These are phyloP conservation scores for Trissolcus brochymenae DNA, from an alignment of 2,888 invertebrate genomes.

Conservation along the genomic window DNA sequence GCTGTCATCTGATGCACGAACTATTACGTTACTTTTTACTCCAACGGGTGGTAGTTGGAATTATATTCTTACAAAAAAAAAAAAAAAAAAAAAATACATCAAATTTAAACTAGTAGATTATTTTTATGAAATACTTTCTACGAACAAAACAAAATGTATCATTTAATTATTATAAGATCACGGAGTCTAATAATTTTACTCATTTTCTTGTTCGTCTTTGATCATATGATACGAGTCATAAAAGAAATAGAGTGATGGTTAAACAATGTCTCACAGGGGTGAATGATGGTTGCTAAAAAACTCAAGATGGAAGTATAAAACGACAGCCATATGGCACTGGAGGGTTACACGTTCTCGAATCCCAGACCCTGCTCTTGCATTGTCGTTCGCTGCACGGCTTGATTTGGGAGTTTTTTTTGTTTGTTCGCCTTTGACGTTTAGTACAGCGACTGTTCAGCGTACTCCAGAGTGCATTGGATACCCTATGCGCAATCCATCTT, in stretches of 20 bases:
- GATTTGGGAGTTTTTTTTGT: slow-evolving; percentile 34
- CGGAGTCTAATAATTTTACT: slow-evolving; percentile 4
- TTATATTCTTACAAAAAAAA: too few relatives aligned
- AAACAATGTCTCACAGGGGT: slow-evolving; percentile 34
- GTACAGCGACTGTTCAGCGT: background rate
- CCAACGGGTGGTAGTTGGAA: too few relatives aligned
- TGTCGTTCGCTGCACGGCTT: slow-evolving; percentile 37
- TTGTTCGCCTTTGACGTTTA: slow-evolving; percentile 54
- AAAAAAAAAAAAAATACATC: too few relatives aligned
- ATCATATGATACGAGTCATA: slow-evolving; percentile 39
- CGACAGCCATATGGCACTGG: slow-evolving; percentile 67
- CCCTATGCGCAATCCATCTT: slow-evolving; percentile 46
- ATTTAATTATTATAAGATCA: background rate
- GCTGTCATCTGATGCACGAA: slow-evolving; percentile 36
- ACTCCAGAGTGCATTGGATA: slow-evolving; percentile 27
- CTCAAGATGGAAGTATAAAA: slow-evolving; percentile 51
- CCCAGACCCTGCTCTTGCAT: slow-evolving; percentile 25
- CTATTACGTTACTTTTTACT: slow-evolving; percentile 34
- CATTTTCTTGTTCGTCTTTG: slow-evolving; percentile 30
- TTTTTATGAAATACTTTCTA: too few relatives aligned
- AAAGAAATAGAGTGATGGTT: slow-evolving; percentile 42
- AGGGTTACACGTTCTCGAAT: slow-evolving; percentile 42
- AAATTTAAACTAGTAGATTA: too few relatives aligned
- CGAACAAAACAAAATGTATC: too few relatives aligned
- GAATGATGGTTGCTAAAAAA: slow-evolving; percentile 60